Conservation (phyloP, 2,797 vertebrate species). For the Eurystomus glaucurus region DNA sequence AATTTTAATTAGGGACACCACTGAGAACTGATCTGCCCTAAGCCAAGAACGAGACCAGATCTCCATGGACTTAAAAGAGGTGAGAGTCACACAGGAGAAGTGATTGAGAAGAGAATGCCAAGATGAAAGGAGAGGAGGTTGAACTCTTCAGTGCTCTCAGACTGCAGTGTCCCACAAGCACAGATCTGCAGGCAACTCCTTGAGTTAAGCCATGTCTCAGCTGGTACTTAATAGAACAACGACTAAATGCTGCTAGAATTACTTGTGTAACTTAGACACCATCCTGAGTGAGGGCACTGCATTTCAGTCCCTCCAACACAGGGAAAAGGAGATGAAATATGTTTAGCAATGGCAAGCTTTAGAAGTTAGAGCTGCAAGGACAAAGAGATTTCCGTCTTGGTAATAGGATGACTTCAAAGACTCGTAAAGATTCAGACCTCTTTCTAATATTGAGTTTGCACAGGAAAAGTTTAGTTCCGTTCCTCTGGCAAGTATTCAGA, state of each 20-base stretch:
- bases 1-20: neutral
- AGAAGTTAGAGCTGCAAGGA: neutral
- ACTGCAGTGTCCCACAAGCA: neutral
- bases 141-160: constrained; percentile 11
- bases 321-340: neutral
- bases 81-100: neutral
- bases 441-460: neutral
- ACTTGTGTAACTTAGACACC: neutral
- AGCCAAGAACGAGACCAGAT: neutral
- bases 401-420: neutral
- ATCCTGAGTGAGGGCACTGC: neutral
- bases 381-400: neutral
- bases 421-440: neutral
- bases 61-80: neutral
- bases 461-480: neutral
- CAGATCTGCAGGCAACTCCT: neutral
- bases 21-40: neutral
- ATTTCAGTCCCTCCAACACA: neutral
- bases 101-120: neutral
- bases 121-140: constrained; percentile 16
- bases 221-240: neutral
- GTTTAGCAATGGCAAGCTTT: neutral
- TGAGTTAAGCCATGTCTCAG: neutral
- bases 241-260: neutral
- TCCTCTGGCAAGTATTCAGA: neutral